phyloP scores from a whole-genome alignment of 2,888 invertebrate genomes.

The Stegana nigrithorax region DNA sequence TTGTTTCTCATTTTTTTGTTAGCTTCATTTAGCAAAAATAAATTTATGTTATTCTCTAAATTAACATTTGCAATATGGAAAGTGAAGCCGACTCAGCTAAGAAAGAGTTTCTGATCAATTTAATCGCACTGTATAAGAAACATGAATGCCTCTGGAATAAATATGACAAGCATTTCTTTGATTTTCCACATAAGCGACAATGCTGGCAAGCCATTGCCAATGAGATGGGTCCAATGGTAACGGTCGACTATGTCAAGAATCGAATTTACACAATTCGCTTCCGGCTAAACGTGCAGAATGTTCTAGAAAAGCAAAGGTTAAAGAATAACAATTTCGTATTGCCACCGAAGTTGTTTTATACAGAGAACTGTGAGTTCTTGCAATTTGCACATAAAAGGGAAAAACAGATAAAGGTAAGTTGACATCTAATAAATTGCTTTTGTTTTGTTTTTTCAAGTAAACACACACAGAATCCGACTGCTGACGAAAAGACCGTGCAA shows the following conservation, averaged over 20 bases:
- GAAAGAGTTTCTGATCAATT: background rate
- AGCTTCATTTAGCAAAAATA: too few species aligned
- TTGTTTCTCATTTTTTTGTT: too few species aligned
- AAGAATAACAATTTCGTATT: too few species aligned
- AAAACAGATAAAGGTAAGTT: background rate
- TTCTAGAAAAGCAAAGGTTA: too few species aligned
- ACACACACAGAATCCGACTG: too few species aligned
- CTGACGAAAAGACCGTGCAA: too few species aligned
- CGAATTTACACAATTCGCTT: background rate
- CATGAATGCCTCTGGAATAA: slow-evolving; percentile 2
- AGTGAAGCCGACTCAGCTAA: too few species aligned
- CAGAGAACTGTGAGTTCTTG: background rate
- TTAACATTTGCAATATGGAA: too few species aligned
- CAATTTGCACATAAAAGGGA: background rate
- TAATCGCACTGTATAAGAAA: background rate
- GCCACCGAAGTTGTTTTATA: background rate
- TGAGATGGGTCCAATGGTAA: background rate
- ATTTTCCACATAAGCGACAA: background rate
- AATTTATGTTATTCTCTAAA: too few species aligned
- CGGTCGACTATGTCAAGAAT: background rate
- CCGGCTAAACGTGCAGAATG: too few species aligned
- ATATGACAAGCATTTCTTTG: background rate
- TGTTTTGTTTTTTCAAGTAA: too few species aligned
- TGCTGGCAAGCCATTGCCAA: background rate
- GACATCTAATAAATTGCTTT: too few species aligned